A percentile compares a stretch with the other conserved stretches of the same genome.
Conservation (phyloP, 1,140 invertebrate species). For the Drosophila quadrilineata region DNA sequence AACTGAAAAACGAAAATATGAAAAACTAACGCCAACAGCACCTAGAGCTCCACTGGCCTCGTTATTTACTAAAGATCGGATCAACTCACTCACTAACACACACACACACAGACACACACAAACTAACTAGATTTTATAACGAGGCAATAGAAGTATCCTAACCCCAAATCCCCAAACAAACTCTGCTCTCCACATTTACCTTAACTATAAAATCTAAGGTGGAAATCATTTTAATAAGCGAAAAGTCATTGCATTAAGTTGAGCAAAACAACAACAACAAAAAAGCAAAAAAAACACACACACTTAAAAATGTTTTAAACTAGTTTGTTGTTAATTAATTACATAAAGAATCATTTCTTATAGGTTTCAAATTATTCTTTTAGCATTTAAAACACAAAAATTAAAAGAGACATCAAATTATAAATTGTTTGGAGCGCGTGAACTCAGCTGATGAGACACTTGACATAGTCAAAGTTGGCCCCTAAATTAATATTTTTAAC, state of each 20-base stretch:
- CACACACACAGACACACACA: constrained; percentile 14
- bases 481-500: constrained; percentile 4
- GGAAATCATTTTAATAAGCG: constrained; percentile 46
- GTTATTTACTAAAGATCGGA: constrained; percentile 9
- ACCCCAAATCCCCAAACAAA: constrained; percentile 17
- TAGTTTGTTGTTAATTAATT: constrained; percentile 33
- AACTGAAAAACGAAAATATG: background rate
- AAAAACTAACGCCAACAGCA: constrained; percentile 38
- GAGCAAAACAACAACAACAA: constrained; percentile 28
- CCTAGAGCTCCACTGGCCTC: constrained; percentile 37
- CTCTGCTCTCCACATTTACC: background rate
- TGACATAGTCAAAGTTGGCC: constrained; percentile 60
- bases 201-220: constrained; percentile 36
- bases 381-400: constrained; percentile 67
- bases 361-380: constrained; percentile 61
- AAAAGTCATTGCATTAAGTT: constrained; percentile 75
- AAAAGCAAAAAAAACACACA: constrained; percentile 11
- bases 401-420: constrained; percentile 58
- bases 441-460: constrained; percentile 37
- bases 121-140: constrained; percentile 1
- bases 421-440: constrained; percentile 36
- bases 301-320: constrained; percentile 35
- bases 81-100: constrained; percentile 2
- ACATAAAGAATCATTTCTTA: too few species aligned
- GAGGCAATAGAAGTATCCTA: constrained; percentile 61